Percentiles rank a stretch among this genome's conserved stretches.
These are phyloP conservation scores for Thermophis baileyi DNA, from an alignment of 2,113 vertebrate species.

Conservation along the genomic window DNA sequence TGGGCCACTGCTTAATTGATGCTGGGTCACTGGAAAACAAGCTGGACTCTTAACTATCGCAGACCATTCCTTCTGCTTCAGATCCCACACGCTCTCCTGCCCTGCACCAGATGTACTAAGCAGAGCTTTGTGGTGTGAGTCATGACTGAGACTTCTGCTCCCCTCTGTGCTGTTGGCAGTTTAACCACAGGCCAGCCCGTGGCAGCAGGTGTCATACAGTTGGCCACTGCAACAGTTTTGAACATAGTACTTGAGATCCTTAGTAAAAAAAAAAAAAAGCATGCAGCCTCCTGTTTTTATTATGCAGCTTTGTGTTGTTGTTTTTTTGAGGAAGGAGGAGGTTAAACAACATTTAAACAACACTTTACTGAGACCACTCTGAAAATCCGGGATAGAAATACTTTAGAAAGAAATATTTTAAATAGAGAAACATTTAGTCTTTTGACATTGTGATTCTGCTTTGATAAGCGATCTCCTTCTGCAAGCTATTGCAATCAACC, in stretches of 20 bases:
- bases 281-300: background rate
- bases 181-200: constrained; percentile 38
- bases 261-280: background rate
- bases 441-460: background rate
- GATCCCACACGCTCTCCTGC: background rate
- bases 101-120: background rate
- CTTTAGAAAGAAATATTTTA: background rate
- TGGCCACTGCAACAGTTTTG: background rate
- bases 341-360: background rate
- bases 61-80: background rate
- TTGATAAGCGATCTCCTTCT: background rate
- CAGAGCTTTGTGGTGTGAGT: background rate
- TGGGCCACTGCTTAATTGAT: background rate
- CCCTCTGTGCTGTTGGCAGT: constrained; percentile 6
- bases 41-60: background rate
- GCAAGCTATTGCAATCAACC: background rate
- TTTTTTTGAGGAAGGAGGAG: background rate
- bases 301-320: too few species aligned
- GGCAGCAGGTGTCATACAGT: constrained; percentile 26
- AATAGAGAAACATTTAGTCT: background rate
- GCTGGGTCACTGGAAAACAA: background rate
- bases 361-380: background rate
- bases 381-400: background rate
- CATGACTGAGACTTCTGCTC: background rate
- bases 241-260: background rate